Base-by-base conservation (phyloP, 2,797 vertebrate species). In the Balearica regulorum region DNA sequence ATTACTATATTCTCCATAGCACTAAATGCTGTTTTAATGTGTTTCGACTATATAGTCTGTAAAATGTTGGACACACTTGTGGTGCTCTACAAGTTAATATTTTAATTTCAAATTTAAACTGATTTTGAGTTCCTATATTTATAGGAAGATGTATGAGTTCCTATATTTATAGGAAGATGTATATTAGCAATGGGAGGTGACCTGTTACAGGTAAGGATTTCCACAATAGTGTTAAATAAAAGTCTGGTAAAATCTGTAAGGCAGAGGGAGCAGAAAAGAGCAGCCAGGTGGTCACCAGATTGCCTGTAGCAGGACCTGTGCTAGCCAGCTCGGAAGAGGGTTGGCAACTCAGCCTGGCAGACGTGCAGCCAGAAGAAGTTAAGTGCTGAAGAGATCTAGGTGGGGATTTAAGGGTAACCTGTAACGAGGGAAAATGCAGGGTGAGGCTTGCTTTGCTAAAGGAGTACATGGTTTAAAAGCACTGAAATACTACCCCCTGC, bases 401-500 rank as follows among this genome's bases (percentile, higher is more conserved):
- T 60, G 33, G 62, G 64, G 48, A 28, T 83, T 75, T 62, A 68
- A 70, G 69, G 72, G 54, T 90, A 70, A 73, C 79, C 55, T 89
- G n/a, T 24, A 28, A 43, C 1, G 5, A 89, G 66, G 77, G 48
- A 82, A 84, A 89, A 73, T 29, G 6, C 53, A 49, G 75, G 61
- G 79, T 55, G 73, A 85, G 57, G 37, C 28, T 69, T n/a, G 33
- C 48, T 66, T 68, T 49, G 55, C 66, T 83, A 11, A 31, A 60
- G 49, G 46, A 29, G 25, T 57, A 16, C 33, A 2, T 51, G 33
- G 14, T 83, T 89, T 87, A 90, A 94, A 93, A 93, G 58, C 89
- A 83, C 95, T 65, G 78, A 97, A 92, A 92, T 44, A 94, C 93
- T 94, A 82, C 94, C 94, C 95, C 94, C 93, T 97, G 87, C 96